Conservation (phyloP, 2,113 vertebrate species). For the Pedionomus torquatus region DNA sequence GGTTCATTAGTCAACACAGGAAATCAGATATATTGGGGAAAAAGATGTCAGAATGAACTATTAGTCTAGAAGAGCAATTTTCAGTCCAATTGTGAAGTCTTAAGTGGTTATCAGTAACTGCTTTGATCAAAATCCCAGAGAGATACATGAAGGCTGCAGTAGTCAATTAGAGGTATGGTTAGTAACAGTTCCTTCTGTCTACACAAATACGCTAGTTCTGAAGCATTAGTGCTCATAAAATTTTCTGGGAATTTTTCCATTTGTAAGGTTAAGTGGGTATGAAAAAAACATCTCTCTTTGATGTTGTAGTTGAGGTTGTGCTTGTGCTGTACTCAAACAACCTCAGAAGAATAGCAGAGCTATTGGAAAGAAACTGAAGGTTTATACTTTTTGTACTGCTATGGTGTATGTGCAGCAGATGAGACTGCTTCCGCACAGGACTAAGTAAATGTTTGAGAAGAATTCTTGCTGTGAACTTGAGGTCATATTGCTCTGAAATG, state of each 20-base stretch:
- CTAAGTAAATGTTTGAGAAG: slow-evolving; percentile 6
- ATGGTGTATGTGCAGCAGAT: background rate
- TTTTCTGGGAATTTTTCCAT: background rate
- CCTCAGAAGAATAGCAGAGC: background rate
- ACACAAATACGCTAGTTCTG: background rate
- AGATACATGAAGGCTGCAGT: background rate
- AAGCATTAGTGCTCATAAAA: background rate
- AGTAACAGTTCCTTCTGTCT: background rate
- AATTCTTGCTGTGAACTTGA: slow-evolving; percentile 36
- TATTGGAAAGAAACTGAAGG: background rate
- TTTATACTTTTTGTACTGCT: background rate
- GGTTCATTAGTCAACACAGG: background rate
- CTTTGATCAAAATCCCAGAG: background rate
- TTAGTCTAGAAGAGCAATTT: background rate
- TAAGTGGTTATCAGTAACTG: background rate
- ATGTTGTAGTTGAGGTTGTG: background rate
- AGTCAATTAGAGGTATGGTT: background rate
- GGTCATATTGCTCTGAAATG: slow-evolving; percentile 41
- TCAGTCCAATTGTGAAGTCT: background rate
- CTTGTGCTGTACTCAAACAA: background rate
- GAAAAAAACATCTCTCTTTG: background rate
- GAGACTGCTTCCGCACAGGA: background rate
- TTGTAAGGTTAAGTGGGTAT: background rate
- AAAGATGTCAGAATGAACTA: background rate
- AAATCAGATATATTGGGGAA: background rate